A percentile compares a stretch with the other conserved stretches of the same genome.
phyloP scores from a whole-genome alignment of 53 echinoderm and acorn worm species.

The Henricia sp. region DNA sequence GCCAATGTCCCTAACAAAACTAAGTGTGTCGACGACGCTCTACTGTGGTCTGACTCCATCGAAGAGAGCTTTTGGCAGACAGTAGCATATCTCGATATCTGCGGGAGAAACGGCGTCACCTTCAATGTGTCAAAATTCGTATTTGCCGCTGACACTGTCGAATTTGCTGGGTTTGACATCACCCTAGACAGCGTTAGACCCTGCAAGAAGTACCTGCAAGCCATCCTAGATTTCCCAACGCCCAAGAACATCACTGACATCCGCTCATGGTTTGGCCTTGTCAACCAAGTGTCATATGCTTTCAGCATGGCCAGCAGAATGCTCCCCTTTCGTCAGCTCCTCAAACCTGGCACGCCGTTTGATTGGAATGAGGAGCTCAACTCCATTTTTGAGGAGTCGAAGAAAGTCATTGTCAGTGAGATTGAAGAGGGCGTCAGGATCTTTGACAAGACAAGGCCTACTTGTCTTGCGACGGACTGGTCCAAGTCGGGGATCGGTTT shows the following conservation, averaged over 20 bases:
- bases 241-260: conserved; percentile 58
- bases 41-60: conserved; percentile 44
- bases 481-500: not conserved
- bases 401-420: conserved; percentile 39
- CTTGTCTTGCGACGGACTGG: not conserved
- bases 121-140: conserved; percentile 57
- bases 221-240: conserved; percentile 45
- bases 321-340: conserved; percentile 59
- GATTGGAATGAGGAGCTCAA: conserved; percentile 48
- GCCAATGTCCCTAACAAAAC: conserved; percentile 41
- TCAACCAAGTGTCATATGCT: conserved; percentile 56
- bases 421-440: too few species aligned
- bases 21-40: conserved; percentile 65
- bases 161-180: conserved; percentile 66
- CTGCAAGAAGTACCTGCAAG: conserved; percentile 44
- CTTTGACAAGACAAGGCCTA: not conserved
- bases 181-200: conserved; percentile 51
- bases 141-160: conserved; percentile 32
- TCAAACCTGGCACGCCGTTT: conserved; percentile 38
- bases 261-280: conserved; percentile 34
- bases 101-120: conserved; percentile 64
- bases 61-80: conserved; percentile 66
- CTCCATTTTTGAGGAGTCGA: conserved; percentile 38
- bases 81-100: conserved; percentile 58
- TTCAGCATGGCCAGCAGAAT: conserved; percentile 34